Conservation (phyloP, 2,888 invertebrate genomes). For the Diloba caeruleocephala region DNA sequence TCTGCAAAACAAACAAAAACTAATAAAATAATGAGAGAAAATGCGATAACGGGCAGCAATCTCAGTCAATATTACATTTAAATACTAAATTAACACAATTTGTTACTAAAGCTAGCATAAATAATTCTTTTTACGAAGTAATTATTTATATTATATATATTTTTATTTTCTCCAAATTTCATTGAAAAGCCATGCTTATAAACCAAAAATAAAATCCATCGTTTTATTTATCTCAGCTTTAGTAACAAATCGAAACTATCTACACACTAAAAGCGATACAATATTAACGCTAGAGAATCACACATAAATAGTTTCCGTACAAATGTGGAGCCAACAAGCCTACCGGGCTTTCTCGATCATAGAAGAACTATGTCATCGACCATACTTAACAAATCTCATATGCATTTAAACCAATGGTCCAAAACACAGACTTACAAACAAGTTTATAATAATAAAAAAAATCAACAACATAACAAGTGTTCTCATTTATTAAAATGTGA, state of each 20-base stretch:
- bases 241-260: constrained; percentile 66
- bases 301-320: constrained; percentile 87
- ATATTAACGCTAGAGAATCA: constrained; percentile 80
- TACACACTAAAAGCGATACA: constrained; percentile 77
- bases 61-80: constrained; percentile 60
- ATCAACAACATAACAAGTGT: constrained; percentile 85
- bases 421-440: constrained; percentile 81
- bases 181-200: constrained; percentile 37
- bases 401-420: constrained; percentile 72
- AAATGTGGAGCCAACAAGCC: constrained; percentile 62
- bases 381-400: constrained; percentile 79
- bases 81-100: constrained; percentile 53
- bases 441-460: constrained; percentile 74
- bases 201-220: constrained; percentile 24
- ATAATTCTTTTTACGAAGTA: not conserved
- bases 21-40: constrained; percentile 47
- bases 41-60: constrained; percentile 57
- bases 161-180: constrained; percentile 9
- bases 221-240: constrained; percentile 49
- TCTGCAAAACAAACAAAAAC: constrained; percentile 50
- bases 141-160: too few relatives aligned
- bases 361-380: constrained; percentile 32
- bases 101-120: constrained; percentile 50
- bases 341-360: constrained; percentile 17
- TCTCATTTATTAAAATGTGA: constrained; percentile 62